Conservation (phyloP, 2,888 invertebrate genomes). For the Poecilobothrus nobilitatus region DNA sequence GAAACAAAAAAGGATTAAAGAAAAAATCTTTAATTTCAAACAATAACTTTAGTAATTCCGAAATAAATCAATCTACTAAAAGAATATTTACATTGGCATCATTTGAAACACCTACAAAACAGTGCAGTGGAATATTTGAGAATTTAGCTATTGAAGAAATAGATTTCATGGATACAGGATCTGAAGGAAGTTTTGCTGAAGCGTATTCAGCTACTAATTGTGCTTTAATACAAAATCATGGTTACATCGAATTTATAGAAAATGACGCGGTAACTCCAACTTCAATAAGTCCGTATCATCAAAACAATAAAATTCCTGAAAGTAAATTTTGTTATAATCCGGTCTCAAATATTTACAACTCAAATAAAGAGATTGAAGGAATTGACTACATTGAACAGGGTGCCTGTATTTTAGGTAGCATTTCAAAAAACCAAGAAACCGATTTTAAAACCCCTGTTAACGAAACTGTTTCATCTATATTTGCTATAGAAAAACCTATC, state of each 20-base stretch:
- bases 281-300: neutral
- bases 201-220: conserved; percentile 50
- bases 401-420: conserved; percentile 36
- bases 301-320: neutral
- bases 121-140: conserved; percentile 42
- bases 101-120: conserved; percentile 33
- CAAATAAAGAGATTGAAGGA: conserved; percentile 43
- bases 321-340: neutral
- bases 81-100: conserved; percentile 40
- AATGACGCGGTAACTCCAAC: conserved; percentile 17
- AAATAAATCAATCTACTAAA: conserved; percentile 7
- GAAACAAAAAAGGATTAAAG: conserved; percentile 38
- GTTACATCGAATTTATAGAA: conserved; percentile 58
- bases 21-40: conserved; percentile 35
- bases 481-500: conserved; percentile 2
- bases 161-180: conserved; percentile 80
- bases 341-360: conserved; percentile 20
- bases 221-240: conserved; percentile 51
- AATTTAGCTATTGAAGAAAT: conserved; percentile 63
- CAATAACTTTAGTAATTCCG: conserved; percentile 27
- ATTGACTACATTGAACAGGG: conserved; percentile 52
- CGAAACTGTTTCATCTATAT: conserved; percentile 35
- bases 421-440: conserved; percentile 30
- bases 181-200: conserved; percentile 66
- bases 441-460: conserved; percentile 44